Percentiles rank a stretch among this genome's conserved stretches.
Evolutionary conservation across 2,888 invertebrate species (phyloP).

Genomic region (Apocheima hispidaria): DNA sequence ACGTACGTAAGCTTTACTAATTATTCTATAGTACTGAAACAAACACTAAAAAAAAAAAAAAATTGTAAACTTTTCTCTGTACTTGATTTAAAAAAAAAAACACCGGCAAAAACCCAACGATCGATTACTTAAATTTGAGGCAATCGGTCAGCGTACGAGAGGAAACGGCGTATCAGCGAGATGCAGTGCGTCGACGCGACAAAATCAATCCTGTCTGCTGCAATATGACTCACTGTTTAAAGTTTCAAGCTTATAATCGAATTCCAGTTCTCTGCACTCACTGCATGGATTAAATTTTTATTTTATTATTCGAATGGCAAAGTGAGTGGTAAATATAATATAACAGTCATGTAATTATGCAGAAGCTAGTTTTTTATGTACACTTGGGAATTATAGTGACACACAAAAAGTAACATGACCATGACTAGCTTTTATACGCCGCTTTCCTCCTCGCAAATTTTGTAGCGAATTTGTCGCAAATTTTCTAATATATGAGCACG

Average conservation of each 20-base stretch:
- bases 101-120: constrained; percentile 12
- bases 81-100: background rate
- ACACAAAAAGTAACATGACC: background rate
- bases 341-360: background rate
- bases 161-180: constrained; percentile 45
- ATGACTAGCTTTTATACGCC: background rate
- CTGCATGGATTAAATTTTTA: background rate
- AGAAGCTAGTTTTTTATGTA: background rate
- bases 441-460: background rate
- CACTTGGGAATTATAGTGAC: background rate
- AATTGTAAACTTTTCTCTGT: background rate
- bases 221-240: constrained; percentile 34
- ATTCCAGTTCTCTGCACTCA: background rate
- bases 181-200: constrained; percentile 51
- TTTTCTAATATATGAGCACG: too few relatives aligned
- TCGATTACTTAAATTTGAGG: constrained; percentile 38
- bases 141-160: constrained; percentile 49
- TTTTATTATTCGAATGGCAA: background rate
- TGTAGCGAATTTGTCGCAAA: too few relatives aligned
- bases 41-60: background rate
- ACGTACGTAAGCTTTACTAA: too few relatives aligned
- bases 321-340: background rate
- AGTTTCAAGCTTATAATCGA: background rate
- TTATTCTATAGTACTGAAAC: too few relatives aligned
- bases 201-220: constrained; percentile 56